Evolutionary conservation across 2,888 invertebrate genomes (phyloP).

Genomic region (Torymus auratus): DNA sequence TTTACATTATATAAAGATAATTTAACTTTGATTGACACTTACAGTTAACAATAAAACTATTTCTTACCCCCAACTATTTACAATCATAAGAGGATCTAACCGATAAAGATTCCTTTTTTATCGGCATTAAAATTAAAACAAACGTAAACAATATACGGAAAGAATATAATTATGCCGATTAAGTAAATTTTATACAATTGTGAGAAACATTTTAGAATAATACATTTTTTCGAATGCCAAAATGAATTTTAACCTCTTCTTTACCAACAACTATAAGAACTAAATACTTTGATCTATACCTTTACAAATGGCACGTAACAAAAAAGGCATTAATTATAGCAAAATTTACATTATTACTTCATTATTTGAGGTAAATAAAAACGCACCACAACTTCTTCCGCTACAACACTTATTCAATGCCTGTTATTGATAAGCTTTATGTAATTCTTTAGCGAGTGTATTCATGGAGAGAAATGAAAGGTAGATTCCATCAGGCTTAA

Average conservation of each 20-base stretch:
- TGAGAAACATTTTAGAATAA: too few species aligned
- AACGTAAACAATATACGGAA: too few species aligned
- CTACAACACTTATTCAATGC: slow-evolving; percentile 24
- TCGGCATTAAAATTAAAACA: too few species aligned
- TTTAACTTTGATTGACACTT: slow-evolving; percentile 41
- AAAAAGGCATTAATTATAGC: slow-evolving; percentile 29
- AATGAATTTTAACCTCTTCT: too few species aligned
- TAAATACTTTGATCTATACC: slow-evolving; percentile 17
- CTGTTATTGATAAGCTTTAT: slow-evolving; percentile 29
- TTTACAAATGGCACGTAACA: slow-evolving; percentile 54
- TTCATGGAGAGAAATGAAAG: slow-evolving; percentile 31
- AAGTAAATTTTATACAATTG: too few species aligned
- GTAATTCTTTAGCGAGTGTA: slow-evolving; percentile 32
- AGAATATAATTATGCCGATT: too few species aligned
- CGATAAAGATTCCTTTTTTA: too few species aligned
- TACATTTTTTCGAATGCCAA: too few species aligned
- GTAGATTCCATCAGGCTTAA: slow-evolving; percentile 24
- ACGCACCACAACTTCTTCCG: slow-evolving; percentile 14
- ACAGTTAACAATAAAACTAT: slow-evolving; percentile 2
- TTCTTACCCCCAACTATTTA: slow-evolving; percentile 31
- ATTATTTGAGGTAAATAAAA: slow-evolving; percentile 30
- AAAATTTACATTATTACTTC: slow-evolving; percentile 3
- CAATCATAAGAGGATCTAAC: not conserved
- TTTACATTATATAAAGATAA: not conserved
- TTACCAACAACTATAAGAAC: too few species aligned